These are phyloP conservation scores for Syngnathus rostellatus DNA, from an alignment of 2,797 vertebrate genomes.

Conservation along the genomic window DNA sequence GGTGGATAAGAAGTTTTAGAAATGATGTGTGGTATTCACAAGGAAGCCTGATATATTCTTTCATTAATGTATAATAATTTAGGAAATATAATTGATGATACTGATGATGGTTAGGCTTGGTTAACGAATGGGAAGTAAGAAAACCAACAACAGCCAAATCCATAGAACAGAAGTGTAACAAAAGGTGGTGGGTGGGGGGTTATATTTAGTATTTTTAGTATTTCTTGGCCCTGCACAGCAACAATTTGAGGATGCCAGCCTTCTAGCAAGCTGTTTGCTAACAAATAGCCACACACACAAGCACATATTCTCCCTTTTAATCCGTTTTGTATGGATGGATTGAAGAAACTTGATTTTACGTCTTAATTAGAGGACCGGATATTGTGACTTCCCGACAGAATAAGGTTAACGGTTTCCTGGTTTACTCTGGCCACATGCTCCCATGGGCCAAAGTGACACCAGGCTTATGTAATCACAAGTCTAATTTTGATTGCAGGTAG, in stretches of 20 bases:
- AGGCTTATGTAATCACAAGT: not conserved
- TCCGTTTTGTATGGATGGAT: slow-evolving; percentile 5
- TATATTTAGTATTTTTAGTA: not conserved
- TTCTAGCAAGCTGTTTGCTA: not conserved
- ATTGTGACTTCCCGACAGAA: slow-evolving; percentile 7
- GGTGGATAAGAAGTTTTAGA: not conserved
- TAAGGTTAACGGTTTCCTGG: not conserved
- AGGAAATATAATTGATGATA: not conserved
- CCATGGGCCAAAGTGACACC: not conserved
- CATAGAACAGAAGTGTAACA: slow-evolving; percentile 1
- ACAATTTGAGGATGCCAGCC: not conserved
- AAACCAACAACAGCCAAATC: not conserved
- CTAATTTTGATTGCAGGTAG: not conserved
- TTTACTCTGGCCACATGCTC: not conserved
- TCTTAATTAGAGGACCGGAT: slow-evolving; percentile 3
- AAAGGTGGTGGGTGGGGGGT: not conserved
- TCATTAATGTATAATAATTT: not conserved
- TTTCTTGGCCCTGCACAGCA: not conserved
- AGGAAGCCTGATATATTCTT: not conserved
- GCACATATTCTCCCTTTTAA: slow-evolving; percentile 5
- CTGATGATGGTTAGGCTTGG: not conserved
- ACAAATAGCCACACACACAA: not conserved
- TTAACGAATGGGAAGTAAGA: not conserved
- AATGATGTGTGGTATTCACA: not conserved
- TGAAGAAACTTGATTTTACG: slow-evolving; percentile 3